phyloP scores from a whole-genome alignment of 2,888 invertebrate genomes.

The Heteromurus nitidus region DNA sequence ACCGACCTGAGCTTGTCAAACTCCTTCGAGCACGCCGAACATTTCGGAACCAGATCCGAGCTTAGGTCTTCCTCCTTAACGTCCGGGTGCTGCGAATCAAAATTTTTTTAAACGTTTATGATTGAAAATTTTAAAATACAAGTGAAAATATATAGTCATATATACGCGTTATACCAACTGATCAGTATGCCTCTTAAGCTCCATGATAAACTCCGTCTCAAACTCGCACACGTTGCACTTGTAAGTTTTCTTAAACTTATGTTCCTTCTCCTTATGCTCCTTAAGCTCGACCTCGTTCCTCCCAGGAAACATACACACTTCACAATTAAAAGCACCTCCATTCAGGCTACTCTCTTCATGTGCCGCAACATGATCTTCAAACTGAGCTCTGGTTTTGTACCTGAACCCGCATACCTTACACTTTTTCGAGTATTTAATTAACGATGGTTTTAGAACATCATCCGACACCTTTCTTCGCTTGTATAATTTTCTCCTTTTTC shows the following conservation, averaged over 20 bases:
- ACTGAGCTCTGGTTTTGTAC: neutral
- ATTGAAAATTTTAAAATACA: neutral
- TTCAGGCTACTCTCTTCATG: neutral
- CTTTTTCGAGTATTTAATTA: too few species aligned
- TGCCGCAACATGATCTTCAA: neutral
- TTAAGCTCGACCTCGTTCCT: neutral
- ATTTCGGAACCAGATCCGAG: neutral
- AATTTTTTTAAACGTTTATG: too few species aligned
- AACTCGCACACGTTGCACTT: slow-evolving; percentile 5
- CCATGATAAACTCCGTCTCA: neutral
- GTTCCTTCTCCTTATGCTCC: neutral
- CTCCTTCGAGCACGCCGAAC: neutral
- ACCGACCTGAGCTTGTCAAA: neutral
- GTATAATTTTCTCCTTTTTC: too few species aligned
- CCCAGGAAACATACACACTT: neutral
- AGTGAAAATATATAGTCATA: neutral
- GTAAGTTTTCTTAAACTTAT: too few species aligned
- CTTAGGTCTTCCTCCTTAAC: neutral
- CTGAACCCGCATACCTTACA: too few species aligned
- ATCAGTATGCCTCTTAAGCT: neutral
- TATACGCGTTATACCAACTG: neutral
- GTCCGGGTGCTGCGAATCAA: slow-evolving; percentile 1
- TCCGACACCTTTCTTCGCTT: too few species aligned
- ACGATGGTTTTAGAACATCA: too few species aligned
- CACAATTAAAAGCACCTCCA: neutral